Evolutionary conservation across 2,113 vertebrate species (phyloP), one percentile per base, ranked within the genome.

Genomic region (Panurus biarmicus): DNA sequence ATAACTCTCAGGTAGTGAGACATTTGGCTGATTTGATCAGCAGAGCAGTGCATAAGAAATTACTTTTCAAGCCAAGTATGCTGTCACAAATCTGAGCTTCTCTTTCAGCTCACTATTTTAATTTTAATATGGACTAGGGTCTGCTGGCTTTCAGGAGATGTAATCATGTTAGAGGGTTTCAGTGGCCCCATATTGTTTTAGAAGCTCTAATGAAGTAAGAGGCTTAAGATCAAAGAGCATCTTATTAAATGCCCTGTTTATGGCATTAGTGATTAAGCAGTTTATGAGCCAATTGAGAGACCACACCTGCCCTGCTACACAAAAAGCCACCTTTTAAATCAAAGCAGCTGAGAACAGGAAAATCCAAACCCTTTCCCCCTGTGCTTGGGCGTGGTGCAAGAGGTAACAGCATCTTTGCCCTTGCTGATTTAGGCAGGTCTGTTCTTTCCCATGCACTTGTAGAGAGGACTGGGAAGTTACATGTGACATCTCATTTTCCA

Each of bases 201-300:
- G 75, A 64, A 94, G 42, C 56, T 82, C 6, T 85, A 87, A 95
- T 48, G 44, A 88, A 93, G 29, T 72, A 75, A 80, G 74, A 81
- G 33, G 47, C 51, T 90, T 87, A 69, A 45, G 96, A 95, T 97
- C 94, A 97, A 95, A 97, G 85, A 77, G 20, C 31, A 45, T 84
- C 61, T 94, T 95, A 91, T 77, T 94, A 84, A 88, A 80, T 77
- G 45, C 76, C 19, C 26, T 71, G 36, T 95, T 95, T 95, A 88
- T 83, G 61, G 25, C 56, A 71, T 81, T 95, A 80, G 79, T 88
- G 87, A 93, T 95, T 86, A 95, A 95, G 81, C 35, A 42, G 50
- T 85, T 95, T 47, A 75, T 65, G 90, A 93, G 53, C n/a, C 47
- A 72, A 1, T 10, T 66, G 72, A 60, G 60, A 84, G 85, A 64